Evolutionary conservation across 2,113 vertebrate genomes (phyloP).

Genomic region (Spilogale gracilis): DNA sequence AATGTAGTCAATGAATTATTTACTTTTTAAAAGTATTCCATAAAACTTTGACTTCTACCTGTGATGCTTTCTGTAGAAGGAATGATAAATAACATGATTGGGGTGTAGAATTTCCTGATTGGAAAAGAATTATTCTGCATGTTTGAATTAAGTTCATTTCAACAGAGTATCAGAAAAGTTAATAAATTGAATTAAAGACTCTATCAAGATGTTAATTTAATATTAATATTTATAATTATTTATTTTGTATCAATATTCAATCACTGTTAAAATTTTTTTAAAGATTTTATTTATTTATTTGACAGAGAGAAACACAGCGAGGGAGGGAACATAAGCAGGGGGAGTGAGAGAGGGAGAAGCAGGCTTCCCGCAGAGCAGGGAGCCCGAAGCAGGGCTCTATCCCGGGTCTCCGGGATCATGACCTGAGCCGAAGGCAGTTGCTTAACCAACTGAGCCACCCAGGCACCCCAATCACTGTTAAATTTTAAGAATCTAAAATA

Average conservation of each 20-base stretch:
- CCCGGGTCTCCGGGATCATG: too few species aligned
- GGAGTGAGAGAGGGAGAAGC: too few species aligned
- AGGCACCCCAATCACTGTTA: neutral
- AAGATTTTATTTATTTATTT: too few species aligned
- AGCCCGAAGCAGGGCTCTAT: too few species aligned
- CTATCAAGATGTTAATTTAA: neutral
- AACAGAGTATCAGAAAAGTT: constrained; percentile 1
- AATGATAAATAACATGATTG: constrained; percentile 86
- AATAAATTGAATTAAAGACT: neutral
- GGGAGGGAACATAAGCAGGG: too few species aligned
- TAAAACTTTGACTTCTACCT: constrained; percentile 86
- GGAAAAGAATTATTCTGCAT: constrained; percentile 73
- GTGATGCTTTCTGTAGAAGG: constrained; percentile 86
- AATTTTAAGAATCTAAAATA: constrained; percentile 39
- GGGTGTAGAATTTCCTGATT: constrained; percentile 70
- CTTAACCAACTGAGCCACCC: too few species aligned
- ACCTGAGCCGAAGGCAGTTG: too few species aligned
- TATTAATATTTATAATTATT: constrained; percentile 5
- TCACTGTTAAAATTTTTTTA: neutral
- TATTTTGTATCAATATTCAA: neutral
- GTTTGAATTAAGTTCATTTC: constrained; percentile 48
- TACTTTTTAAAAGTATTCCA: constrained; percentile 86
- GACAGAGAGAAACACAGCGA: too few species aligned
- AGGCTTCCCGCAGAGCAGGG: too few species aligned
- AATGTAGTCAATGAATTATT: constrained; percentile 87